Conservation (phyloP, 2,113 vertebrate genomes). For the Xenopus laevis region DNA sequence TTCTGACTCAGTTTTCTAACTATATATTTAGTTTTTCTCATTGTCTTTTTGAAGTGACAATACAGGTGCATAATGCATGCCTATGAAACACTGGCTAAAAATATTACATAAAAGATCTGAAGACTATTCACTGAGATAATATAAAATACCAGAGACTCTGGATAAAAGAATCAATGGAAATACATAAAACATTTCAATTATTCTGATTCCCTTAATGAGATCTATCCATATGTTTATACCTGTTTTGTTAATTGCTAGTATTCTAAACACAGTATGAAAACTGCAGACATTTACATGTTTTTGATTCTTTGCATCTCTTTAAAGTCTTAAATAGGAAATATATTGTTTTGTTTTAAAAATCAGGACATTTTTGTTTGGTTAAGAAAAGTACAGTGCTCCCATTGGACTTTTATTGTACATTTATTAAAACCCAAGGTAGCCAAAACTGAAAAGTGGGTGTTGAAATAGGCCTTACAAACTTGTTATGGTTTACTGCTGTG, state of each 20-base stretch:
- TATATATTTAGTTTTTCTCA: background rate
- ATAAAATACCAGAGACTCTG: background rate
- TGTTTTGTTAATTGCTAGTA: background rate
- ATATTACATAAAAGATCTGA: background rate
- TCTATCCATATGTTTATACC: conserved; percentile 1
- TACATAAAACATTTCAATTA: background rate
- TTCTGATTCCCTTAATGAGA: background rate
- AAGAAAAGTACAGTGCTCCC: no score
- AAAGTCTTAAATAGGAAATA: no score
- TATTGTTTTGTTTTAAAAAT: no score
- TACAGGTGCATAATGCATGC: background rate
- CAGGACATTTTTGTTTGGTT: no score
- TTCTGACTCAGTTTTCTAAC: background rate
- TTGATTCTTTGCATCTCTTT: conserved; percentile 22
- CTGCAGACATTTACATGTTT: background rate
- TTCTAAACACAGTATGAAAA: background rate
- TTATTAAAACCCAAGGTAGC: no score
- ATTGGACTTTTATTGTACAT: no score
- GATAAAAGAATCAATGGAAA: background rate
- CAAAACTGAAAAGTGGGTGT: no score
- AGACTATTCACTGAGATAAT: background rate
- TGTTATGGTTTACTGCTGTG: no score
- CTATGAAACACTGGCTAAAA: background rate
- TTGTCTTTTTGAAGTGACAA: conserved; percentile 1
- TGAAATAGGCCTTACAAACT: no score